phyloP scores from a whole-genome alignment of 2,113 vertebrate species.

The Butorides virescens region DNA sequence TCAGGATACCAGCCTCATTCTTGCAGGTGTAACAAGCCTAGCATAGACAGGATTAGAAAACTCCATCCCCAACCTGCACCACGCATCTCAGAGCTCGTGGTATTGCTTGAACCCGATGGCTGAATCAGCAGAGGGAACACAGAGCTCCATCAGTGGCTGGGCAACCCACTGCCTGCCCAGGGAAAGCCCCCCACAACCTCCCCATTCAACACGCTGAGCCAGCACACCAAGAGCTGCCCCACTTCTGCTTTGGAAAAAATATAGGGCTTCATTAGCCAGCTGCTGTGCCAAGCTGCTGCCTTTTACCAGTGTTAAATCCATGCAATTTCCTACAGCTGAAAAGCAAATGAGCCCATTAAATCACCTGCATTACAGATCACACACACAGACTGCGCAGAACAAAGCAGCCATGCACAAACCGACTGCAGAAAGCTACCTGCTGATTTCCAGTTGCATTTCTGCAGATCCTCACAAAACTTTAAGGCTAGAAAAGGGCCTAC shows the following conservation, averaged over 20 bases:
- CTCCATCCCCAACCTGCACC: not conserved
- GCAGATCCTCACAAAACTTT: not conserved
- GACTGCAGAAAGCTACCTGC: not conserved
- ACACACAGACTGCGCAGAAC: not conserved
- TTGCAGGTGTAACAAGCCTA: not conserved
- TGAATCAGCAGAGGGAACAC: not conserved
- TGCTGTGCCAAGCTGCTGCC: not conserved
- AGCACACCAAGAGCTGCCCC: not conserved
- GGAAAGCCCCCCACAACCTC: not conserved
- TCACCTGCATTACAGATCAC: not conserved
- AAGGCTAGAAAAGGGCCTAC: not conserved
- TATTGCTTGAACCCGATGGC: not conserved
- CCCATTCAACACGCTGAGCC: not conserved
- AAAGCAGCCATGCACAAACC: not conserved
- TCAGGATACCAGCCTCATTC: not conserved
- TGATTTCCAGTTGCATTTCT: not conserved
- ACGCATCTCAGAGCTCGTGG: rapidly evolving
- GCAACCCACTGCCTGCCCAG: not conserved
- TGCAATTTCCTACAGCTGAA: not conserved
- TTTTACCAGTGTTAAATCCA: not conserved
- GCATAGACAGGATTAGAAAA: not conserved
- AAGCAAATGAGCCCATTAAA: not conserved
- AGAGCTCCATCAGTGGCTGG: rapidly evolving
- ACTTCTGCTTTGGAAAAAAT: not conserved
- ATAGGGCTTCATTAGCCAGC: not conserved